A percentile compares a stretch with the other conserved stretches of the same genome.
Evolutionary conservation across 2,888 invertebrate species (phyloP).

Genomic region (Linnaemya tessellans): DNA sequence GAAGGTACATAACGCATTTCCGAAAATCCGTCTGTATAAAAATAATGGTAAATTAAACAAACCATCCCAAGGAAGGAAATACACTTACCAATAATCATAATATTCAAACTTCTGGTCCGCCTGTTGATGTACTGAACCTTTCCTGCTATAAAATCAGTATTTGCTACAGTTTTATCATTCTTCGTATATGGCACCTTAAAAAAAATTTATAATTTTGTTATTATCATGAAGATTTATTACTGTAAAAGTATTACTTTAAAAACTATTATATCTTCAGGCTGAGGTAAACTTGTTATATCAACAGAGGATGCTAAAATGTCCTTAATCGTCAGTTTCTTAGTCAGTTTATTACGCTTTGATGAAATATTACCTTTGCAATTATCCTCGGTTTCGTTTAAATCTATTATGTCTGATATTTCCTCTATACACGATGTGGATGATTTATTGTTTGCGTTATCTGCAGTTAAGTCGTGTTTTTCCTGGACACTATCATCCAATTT

Average conservation of each 20-base stretch:
- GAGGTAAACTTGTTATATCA: slow-evolving; percentile 32
- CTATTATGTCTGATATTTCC: slow-evolving; percentile 66
- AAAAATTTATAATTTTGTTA: neutral
- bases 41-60: slow-evolving; percentile 16
- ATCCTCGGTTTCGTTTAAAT: slow-evolving; percentile 67
- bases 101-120: slow-evolving; percentile 75
- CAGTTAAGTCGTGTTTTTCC: slow-evolving; percentile 1
- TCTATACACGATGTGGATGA: slow-evolving; percentile 61
- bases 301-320: slow-evolving; percentile 45
- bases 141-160: slow-evolving; percentile 74
- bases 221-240: neutral
- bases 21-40: slow-evolving; percentile 46
- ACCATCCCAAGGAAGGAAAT: neutral
- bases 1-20: slow-evolving; percentile 40
- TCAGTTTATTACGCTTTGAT: too few relatives aligned
- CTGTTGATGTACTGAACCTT: slow-evolving; percentile 75
- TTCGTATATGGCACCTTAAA: slow-evolving; percentile 45
- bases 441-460: neutral
- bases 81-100: slow-evolving; percentile 74
- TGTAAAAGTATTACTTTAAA: slow-evolving; percentile 60
- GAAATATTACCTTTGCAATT: slow-evolving; percentile 10
- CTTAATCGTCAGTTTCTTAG: neutral
- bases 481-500: neutral
- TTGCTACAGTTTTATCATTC: neutral
- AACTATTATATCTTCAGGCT: slow-evolving; percentile 51